phyloP scores from a whole-genome alignment of 2,888 invertebrate species.

The Ptychoptera albimana region DNA sequence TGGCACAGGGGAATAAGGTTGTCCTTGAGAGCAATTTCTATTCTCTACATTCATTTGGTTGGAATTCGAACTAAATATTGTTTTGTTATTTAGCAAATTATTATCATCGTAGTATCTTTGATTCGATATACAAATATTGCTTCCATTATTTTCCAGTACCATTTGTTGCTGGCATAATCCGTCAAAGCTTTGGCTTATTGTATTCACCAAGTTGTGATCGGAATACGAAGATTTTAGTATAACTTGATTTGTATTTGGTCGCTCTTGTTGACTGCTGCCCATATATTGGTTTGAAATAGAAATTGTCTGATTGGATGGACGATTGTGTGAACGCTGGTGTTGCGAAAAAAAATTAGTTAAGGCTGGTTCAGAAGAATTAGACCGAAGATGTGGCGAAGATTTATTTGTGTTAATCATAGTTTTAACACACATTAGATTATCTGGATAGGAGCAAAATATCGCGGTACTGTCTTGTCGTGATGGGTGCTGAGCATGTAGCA shows the following conservation, averaged over 20 bases:
- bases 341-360: not conserved
- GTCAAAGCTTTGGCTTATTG: not conserved
- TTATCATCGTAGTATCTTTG: not conserved
- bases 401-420: too few relatives aligned
- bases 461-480: too few relatives aligned
- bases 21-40: too few relatives aligned
- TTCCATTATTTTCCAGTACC: not conserved
- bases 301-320: not conserved
- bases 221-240: slow-evolving; percentile 4
- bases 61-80: not conserved
- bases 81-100: not conserved
- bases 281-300: not conserved
- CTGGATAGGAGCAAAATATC: not conserved
- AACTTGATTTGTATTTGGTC: not conserved
- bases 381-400: not conserved
- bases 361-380: slow-evolving; percentile 1
- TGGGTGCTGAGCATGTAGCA: too few relatives aligned
- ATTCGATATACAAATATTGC: not conserved
- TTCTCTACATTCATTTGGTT: too few relatives aligned
- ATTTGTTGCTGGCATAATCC: not conserved
- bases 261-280: not conserved
- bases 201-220: slow-evolving; percentile 1
- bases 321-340: not conserved
- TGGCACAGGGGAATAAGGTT: too few relatives aligned
- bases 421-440: not conserved